phyloP scores from a whole-genome alignment of 2,888 invertebrate genomes.

The Pterostichus madidus region DNA sequence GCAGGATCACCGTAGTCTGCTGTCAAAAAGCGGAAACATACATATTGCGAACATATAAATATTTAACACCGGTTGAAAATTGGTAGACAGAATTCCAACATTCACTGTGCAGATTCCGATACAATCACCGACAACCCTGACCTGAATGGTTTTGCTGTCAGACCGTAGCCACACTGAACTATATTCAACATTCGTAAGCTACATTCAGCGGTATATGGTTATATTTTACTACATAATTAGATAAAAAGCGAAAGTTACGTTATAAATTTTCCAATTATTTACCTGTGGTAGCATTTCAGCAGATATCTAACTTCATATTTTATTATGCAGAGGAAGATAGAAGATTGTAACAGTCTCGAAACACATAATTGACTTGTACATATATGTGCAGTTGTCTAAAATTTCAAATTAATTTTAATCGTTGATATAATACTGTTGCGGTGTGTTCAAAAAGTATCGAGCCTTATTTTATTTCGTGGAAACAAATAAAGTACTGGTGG shows the following conservation, averaged over 20 bases:
- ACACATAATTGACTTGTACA: too few species aligned
- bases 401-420: too few species aligned
- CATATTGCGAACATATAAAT: conserved; percentile 34
- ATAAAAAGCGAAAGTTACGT: neutral
- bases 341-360: too few species aligned
- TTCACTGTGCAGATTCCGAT: conserved; percentile 10
- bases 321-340: too few species aligned
- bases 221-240: neutral
- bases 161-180: conserved; percentile 4
- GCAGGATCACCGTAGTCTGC: neutral
- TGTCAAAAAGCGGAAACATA: conserved; percentile 31
- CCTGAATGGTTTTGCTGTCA: conserved; percentile 22
- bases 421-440: too few species aligned
- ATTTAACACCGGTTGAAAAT: conserved; percentile 32
- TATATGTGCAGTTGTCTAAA: too few species aligned
- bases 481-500: too few species aligned
- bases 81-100: conserved; percentile 2
- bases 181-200: neutral
- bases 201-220: conserved; percentile 8
- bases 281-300: too few species aligned
- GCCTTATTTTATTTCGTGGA: too few species aligned
- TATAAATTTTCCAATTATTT: too few species aligned
- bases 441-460: too few species aligned
- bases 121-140: conserved; percentile 18
- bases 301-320: too few species aligned